Base-by-base conservation (phyloP, 2,888 invertebrate species). In the Dicyrtoma fusca region DNA sequence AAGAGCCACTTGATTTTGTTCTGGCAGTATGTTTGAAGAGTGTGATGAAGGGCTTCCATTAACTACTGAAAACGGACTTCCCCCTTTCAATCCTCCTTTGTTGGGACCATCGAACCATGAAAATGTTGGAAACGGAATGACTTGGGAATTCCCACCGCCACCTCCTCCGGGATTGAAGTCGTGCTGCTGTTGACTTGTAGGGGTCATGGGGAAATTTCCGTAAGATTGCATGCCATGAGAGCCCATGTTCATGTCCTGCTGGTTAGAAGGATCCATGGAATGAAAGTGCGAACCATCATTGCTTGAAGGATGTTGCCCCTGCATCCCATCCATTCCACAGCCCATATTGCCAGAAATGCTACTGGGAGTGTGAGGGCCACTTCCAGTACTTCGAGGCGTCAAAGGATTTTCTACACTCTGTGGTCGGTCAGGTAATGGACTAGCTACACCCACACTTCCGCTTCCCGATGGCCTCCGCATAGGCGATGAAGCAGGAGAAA, bases 351-450 rank as follows among this genome's bases (percentile, higher is more conserved):
- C 69, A 26, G 66, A 25, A 26, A 74, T 71, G 19, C 72, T 66
- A 63, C 61, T 69, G 10, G 79, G 79, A 0, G 80, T 80, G 45
- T 80, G 78, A 3, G 79, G 78, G n/a, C 78, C 74, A 74, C 78
- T 78, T 14, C 76, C 77, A 10, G 65, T 75, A 62, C 77, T 85
- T 74, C 86, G 82, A 6, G 87, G 87, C 0, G 87, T 87, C 53
- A 85, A 82, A 6, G 88, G 87, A 82, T 88, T 88, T 77, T 88
- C 88, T 0, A 87, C 86, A 79, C 87, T 88, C 69, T 86, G 87
- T 0, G 88, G 88, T 70, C 88, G 82, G 75, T 88, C 88, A 0
- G 87, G 87, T 83, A 86, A 85, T 4, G 86, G 86, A 47, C 86
- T 86, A 72, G 85, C 86, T 10, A 77, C 78, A 63, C 82, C 82